Evolutionary conservation across 92 coral and sea anemone genomes (phyloP).

Genomic region (Chrysogorgia sp.): DNA sequence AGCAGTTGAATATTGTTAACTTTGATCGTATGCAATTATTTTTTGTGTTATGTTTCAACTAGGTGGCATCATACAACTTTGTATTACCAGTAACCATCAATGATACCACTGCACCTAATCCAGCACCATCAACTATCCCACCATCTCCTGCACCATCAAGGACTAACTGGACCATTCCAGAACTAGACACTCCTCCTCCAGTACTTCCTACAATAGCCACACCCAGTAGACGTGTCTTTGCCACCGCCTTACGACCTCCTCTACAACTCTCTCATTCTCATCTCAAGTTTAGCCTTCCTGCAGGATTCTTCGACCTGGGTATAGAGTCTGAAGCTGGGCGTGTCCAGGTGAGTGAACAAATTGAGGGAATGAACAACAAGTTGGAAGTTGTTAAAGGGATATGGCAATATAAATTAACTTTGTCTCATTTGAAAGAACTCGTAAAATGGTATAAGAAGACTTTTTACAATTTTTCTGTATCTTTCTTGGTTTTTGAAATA

Average conservation of each 20-base stretch:
- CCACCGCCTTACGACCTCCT: conserved; percentile 93
- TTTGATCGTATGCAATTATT: not conserved
- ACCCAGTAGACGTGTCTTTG: conserved; percentile 92
- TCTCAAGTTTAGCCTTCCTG: conserved; percentile 83
- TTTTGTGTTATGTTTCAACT: not conserved
- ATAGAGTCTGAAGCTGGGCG: conserved; percentile 97
- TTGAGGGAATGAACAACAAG: not conserved
- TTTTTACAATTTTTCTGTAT: too few relatives aligned
- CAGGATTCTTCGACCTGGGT: conserved; percentile 94
- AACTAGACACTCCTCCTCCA: conserved; percentile 90
- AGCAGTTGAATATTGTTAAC: too few relatives aligned
- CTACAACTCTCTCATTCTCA: conserved; percentile 82
- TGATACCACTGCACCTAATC: conserved; percentile 88
- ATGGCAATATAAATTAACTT: too few relatives aligned
- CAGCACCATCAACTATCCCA: conserved; percentile 87
- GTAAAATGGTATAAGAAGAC: too few relatives aligned
- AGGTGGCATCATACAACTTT: conserved; percentile 98
- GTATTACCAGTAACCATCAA: conserved; percentile 96
- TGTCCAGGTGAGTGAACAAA: conserved; percentile 70
- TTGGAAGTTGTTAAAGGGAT: not conserved
- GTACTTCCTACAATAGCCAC: conserved; percentile 72
- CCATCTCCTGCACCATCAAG: conserved; percentile 97
- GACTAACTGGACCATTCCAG: conserved; percentile 99
- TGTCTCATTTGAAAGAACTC: too few relatives aligned
- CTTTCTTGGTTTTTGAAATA: too few relatives aligned